Conservation (phyloP, 2,888 invertebrate genomes). For the Acanthopleura granulata region DNA sequence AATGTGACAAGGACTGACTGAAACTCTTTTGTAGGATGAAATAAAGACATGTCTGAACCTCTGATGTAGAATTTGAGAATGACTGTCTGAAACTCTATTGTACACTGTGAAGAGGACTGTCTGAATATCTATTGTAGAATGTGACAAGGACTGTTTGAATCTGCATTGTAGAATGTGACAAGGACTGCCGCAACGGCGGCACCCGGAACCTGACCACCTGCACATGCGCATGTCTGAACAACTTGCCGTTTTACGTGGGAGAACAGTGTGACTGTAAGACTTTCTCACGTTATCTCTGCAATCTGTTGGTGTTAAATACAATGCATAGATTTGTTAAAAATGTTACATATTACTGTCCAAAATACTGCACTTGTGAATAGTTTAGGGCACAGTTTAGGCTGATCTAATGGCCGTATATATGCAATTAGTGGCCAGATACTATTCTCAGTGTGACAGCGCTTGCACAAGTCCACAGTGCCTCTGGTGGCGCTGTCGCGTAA, state of each 20-base stretch:
- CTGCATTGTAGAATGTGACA: constrained; percentile 18
- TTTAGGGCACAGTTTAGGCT: no score
- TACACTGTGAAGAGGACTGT: background rate
- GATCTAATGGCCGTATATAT: no score
- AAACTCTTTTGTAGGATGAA: background rate
- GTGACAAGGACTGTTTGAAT: background rate
- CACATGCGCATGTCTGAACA: constrained; percentile 17
- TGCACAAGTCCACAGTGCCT: no score
- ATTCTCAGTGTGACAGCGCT: no score
- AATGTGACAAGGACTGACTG: background rate
- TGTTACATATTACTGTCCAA: no score
- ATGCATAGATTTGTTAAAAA: no score
- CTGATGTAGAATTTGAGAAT: background rate
- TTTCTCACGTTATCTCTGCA: background rate
- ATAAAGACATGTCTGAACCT: background rate
- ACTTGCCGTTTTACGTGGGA: background rate
- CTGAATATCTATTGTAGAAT: no score
- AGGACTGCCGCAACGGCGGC: constrained; percentile 22
- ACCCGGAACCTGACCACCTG: constrained; percentile 19
- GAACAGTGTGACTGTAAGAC: constrained; percentile 10
- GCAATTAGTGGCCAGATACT: no score
- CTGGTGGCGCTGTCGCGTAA: no score
- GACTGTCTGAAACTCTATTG: background rate
- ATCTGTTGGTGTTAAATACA: no score
- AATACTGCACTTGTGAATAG: no score